Conservation (phyloP, 2,888 invertebrate genomes). For the Melinaea menophilus region DNA sequence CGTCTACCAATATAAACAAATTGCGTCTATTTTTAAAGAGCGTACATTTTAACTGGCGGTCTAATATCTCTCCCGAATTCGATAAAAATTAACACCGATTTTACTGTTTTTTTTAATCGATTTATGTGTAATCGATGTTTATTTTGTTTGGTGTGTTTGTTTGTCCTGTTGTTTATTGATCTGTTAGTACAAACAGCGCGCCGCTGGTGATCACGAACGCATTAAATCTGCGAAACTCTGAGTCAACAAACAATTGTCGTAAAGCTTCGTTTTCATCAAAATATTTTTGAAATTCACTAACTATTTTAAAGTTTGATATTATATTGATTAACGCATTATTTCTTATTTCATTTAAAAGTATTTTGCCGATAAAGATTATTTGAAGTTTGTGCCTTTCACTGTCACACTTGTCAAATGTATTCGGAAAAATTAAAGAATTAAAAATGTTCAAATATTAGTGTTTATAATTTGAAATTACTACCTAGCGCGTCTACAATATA, state of each 20-base stretch:
- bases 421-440: too few relatives aligned
- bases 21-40: conserved; percentile 13
- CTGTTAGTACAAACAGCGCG: conserved; percentile 17
- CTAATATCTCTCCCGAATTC: not conserved
- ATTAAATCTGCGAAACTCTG: conserved; percentile 17
- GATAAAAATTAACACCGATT: not conserved
- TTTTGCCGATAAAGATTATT: too few relatives aligned
- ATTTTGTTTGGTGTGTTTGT: conserved; percentile 13
- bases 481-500: not conserved
- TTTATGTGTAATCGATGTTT: conserved; percentile 16
- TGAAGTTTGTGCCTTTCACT: too few relatives aligned
- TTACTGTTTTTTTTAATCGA: conserved; percentile 2
- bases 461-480: too few relatives aligned
- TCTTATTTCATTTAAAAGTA: not conserved
- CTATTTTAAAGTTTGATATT: not conserved
- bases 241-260: conserved; percentile 21
- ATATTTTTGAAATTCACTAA: not conserved
- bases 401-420: too few relatives aligned
- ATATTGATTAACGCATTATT: not conserved
- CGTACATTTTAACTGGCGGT: not conserved
- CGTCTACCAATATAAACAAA: conserved; percentile 16
- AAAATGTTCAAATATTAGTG: too few relatives aligned
- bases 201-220: conserved; percentile 10
- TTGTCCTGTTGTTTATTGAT: conserved; percentile 20
- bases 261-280: not conserved